Percentiles rank a stretch among this genome's conserved stretches.
These are phyloP conservation scores for Pterophyllum scalare DNA, from an alignment of 2,113 vertebrate species.

Conservation along the genomic window DNA sequence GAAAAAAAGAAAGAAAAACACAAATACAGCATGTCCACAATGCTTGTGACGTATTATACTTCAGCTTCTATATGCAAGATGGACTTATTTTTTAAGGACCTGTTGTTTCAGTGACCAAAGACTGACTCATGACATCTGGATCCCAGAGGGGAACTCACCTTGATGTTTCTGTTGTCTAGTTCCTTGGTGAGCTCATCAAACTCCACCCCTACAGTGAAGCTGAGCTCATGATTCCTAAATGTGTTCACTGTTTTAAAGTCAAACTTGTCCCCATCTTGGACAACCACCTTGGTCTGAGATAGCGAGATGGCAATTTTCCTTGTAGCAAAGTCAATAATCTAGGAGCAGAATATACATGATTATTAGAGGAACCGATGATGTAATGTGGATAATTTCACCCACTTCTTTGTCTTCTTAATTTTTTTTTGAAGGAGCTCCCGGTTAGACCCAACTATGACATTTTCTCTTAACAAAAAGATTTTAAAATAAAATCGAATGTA, in stretches of 20 bases:
- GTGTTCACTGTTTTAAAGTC: constrained; percentile 90
- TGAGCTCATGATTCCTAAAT: constrained; percentile 88
- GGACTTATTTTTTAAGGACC: not conserved
- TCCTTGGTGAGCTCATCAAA: constrained; percentile 92
- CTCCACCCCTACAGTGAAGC: constrained; percentile 88
- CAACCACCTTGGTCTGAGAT: constrained; percentile 89
- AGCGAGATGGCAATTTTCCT: constrained; percentile 90
- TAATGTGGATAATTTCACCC: not conserved
- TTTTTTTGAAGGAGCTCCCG: not conserved
- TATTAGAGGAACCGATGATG: not conserved
- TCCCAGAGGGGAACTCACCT: constrained; percentile 79
- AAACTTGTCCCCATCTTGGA: constrained; percentile 88
- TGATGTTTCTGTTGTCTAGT: constrained; percentile 86
- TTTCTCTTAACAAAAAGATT: constrained; percentile 3
- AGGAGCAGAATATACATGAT: constrained; percentile 3
- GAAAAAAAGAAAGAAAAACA: too few relatives aligned
- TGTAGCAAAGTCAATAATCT: constrained; percentile 93
- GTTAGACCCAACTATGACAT: not conserved
- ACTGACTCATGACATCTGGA: not conserved
- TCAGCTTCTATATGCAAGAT: not conserved
- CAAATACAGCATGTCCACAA: too few relatives aligned
- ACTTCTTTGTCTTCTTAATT: too few relatives aligned
- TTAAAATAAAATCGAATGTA: not conserved
- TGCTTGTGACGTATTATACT: too few relatives aligned
- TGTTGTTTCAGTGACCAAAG: too few relatives aligned